Evolutionary conservation across 30 jellyfish, hydroid and myxozoan species (phyloP), one percentile per base, ranked within the genome.

Genomic region (Cassiopea andromeda): DNA sequence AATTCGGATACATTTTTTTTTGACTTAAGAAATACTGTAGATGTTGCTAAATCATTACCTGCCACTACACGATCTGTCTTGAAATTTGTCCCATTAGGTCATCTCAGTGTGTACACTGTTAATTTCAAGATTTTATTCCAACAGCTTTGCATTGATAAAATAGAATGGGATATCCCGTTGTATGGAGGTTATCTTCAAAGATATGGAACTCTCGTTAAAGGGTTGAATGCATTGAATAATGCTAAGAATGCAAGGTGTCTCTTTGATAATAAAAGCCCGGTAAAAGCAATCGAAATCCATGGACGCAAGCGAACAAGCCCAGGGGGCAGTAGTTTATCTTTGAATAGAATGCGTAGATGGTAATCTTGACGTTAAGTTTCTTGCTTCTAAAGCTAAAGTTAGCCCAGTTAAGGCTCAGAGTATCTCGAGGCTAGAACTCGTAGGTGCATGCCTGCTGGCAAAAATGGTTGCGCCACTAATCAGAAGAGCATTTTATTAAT

Each of bases 61-160:
- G 78, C 90, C 12, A 69, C 97, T 0, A 87, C 87, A 69, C 54
- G 92, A 76, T 87, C 94, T 61, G 46, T 93, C 70, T 66, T 88
- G 48, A 93, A 82, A 69, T 93, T 90, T 59, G 98, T 89, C 78
- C 97, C 98, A 46, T 46, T 89, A 60, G 98, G 97, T 47, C 75
- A 81, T 46, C 66, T 92, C 4, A 77, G 87, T 79, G 82, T 83
- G 48, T 66, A 87, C 73, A 73, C 88, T 19, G 75, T 83, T 89
- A 82, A 82, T 60, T 64, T 91, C 19, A 91, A 85, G 88, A 54
- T 78, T 46, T 57, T 91, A 60, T 91, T 84, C 71, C 96, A 92
- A 73, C 83, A 69, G 48, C 75, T 85, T 80, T 92, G 98, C 80
- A 74, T 69, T 43, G 96, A 60, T 10, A 92, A 92, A 46, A 73